These are phyloP conservation scores for Bombus sylvicola DNA, from an alignment of 1,140 invertebrate species.

Conservation along the genomic window DNA sequence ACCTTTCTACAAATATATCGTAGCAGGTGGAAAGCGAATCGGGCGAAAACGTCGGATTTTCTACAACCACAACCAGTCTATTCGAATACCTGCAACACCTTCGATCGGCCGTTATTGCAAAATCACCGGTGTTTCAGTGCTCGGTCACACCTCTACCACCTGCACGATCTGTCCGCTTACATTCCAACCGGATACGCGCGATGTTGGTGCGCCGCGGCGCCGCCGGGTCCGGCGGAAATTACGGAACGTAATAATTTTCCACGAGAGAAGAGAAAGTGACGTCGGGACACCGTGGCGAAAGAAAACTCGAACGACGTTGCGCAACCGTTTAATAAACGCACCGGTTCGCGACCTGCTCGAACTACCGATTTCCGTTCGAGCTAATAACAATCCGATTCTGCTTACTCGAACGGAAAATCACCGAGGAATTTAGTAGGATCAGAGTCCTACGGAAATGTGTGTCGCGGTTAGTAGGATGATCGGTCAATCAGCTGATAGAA, in stretches of 20 bases:
- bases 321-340: not conserved
- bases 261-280: conserved; percentile 62
- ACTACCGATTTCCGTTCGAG: not conserved
- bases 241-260: conserved; percentile 73
- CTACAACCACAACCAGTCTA: not conserved
- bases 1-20: conserved; percentile 1
- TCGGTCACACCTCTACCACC: conserved; percentile 40
- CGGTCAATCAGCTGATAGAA: too few relatives aligned
- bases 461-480: too few relatives aligned
- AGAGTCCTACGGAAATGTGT: too few relatives aligned
- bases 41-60: not conserved
- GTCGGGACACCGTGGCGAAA: conserved; percentile 40
- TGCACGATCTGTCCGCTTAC: conserved; percentile 46
- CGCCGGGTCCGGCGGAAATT: conserved; percentile 67
- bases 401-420: not conserved
- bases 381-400: not conserved
- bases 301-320: conserved; percentile 3
- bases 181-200: conserved; percentile 64
- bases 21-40: not conserved
- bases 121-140: not conserved
- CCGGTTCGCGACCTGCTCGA: not conserved
- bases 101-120: conserved; percentile 1
- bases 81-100: not conserved
- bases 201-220: conserved; percentile 7
- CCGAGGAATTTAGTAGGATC: not conserved